Conservation (phyloP, 2,888 invertebrate species). For the Quadroppia sp. region DNA sequence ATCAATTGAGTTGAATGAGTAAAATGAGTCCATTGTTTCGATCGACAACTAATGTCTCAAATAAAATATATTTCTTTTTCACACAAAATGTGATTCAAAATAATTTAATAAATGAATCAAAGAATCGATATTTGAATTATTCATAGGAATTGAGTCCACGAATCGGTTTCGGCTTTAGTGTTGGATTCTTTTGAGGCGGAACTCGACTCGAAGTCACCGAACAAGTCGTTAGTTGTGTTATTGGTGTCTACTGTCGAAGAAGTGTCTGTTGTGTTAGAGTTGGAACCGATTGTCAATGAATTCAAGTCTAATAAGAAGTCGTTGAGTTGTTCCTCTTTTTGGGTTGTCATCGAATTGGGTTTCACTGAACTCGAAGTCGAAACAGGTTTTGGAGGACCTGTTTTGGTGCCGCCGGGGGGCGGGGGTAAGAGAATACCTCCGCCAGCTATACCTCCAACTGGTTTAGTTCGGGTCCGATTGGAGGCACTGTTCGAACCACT, state of each 20-base stretch:
- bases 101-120: no score
- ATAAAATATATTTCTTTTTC: no score
- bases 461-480: constrained; percentile 59
- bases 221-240: constrained; percentile 22
- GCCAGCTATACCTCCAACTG: constrained; percentile 57
- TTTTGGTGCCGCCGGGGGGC: constrained; percentile 72
- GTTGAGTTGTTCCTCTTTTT: no score
- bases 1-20: no score
- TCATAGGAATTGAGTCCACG: constrained; percentile 17
- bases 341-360: not conserved
- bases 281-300: constrained; percentile 10
- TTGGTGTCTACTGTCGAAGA: constrained; percentile 15
- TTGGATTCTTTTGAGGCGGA: not conserved
- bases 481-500: constrained; percentile 54
- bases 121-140: not conserved
- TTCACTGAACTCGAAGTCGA: constrained; percentile 12
- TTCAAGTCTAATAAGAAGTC: constrained; percentile 17
- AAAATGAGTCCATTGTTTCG: no score
- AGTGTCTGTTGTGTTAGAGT: not conserved
- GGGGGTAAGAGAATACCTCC: constrained; percentile 62
- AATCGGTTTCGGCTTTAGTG: not conserved
- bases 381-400: not conserved
- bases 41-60: no score
- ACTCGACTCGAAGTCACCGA: constrained; percentile 34
- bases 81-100: no score